Evolutionary conservation across 1,140 invertebrate species (phyloP).

Genomic region (Diuraphis noxia): DNA sequence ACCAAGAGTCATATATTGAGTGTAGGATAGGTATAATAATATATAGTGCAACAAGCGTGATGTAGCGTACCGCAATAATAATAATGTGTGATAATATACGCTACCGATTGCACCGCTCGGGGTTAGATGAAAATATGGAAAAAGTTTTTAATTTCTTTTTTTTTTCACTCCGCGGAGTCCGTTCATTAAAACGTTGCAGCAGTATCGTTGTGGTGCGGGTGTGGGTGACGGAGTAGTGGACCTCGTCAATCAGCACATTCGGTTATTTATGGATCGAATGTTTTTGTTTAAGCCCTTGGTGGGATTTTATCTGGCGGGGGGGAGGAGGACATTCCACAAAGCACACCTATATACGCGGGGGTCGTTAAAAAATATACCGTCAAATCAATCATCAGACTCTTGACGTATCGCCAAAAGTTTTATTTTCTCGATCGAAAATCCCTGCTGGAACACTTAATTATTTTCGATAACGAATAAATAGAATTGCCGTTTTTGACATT

Average conservation of each 20-base stretch:
- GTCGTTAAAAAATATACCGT: constrained; percentile 9
- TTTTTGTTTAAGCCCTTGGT: background rate
- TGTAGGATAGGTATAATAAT: no score
- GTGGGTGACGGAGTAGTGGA: background rate
- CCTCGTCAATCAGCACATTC: constrained; percentile 34
- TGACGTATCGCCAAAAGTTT: constrained; percentile 15
- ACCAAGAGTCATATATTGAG: background rate
- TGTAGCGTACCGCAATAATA: background rate
- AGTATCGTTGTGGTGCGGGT: no score
- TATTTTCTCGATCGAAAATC: background rate
- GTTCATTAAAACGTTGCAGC: background rate
- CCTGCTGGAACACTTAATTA: background rate
- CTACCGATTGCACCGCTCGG: background rate
- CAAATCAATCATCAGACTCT: constrained; percentile 25
- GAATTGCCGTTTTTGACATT: background rate
- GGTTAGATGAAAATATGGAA: background rate
- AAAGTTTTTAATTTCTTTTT: background rate
- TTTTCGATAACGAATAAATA: background rate
- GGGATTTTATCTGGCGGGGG: background rate
- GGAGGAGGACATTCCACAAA: background rate
- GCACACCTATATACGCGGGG: background rate
- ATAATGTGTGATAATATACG: background rate
- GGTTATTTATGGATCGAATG: constrained; percentile 37
- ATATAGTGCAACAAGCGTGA: background rate
- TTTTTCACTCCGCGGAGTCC: background rate